Conservation (phyloP, 2,113 vertebrate species). For the Dinomys branickii region DNA sequence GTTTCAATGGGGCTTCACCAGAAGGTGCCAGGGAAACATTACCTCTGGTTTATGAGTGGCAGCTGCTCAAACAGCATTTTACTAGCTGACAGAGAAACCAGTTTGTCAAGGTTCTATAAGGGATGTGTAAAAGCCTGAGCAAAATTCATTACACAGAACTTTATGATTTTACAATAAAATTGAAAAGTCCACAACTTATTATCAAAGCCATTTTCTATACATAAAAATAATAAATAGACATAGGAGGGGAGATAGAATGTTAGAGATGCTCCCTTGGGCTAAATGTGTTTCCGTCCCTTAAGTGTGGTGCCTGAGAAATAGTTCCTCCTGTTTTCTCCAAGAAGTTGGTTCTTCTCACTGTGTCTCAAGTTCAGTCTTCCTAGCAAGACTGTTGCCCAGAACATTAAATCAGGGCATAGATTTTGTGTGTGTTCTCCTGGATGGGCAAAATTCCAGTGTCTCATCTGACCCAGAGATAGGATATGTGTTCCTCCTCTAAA, state of each 20-base stretch:
- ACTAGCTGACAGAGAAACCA: not conserved
- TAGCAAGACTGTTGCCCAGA: not conserved
- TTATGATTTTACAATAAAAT: not conserved
- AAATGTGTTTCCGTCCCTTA: not conserved
- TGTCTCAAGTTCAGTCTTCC: not conserved
- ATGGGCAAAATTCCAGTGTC: not conserved
- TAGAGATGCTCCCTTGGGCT: too few relatives aligned
- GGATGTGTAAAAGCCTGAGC: not conserved
- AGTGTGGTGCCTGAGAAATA: not conserved
- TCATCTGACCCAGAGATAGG: not conserved
- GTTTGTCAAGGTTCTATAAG: not conserved
- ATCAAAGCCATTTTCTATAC: not conserved
- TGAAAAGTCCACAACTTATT: not conserved
- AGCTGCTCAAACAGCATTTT: not conserved
- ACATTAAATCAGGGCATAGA: not conserved
- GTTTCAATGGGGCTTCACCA: not conserved
- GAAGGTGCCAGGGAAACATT: not conserved
- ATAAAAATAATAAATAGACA: not conserved
- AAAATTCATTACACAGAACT: not conserved
- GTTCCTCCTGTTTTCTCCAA: too few relatives aligned
- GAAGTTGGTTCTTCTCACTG: not conserved
- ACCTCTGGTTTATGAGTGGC: not conserved
- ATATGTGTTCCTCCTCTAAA: not conserved
- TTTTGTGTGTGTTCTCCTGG: not conserved
- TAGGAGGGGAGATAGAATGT: not conserved